Base-by-base conservation (phyloP, 2,797 vertebrate species). In the Characodon lateralis region DNA sequence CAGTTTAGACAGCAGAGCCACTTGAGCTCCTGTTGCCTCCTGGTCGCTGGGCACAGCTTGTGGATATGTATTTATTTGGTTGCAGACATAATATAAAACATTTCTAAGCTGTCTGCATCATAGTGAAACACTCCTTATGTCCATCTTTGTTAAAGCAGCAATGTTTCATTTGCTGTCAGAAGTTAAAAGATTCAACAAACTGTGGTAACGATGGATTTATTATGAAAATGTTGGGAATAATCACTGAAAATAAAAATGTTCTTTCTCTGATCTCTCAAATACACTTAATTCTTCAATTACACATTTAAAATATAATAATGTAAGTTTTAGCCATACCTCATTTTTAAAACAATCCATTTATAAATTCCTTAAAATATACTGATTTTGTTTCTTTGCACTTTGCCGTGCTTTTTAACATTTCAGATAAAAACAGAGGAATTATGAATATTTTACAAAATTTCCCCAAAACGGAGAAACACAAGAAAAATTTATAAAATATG, bases 61-160 rank as follows among this genome's bases (percentile, higher is more conserved):
- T 87, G 89, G 91, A 89, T 93, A 93, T 94, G 92, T 89, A 85
- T 93, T 94, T 93, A 39, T 65, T 65, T 65, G 31, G 20, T 35
- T 65, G 61, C 18, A 20, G 16, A 22, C 61, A 35, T 35, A 35
- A 65, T 65, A 4, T 20, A 35, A 20, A 6, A 46, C 43, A 65
- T 65, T 94, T 89, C 81, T 58, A 74, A 84, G 73, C 78, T 81
- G 83, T 86, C 56, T 85, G 78, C 48, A 65, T 69, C 5, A 39
- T 50, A 50, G 58, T 78, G 84, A 28, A 24, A 41, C 66, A 35
- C 16, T 63, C 3, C 16, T 31, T 63, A 20, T 35, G 7, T 35
- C 2, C 28, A 35, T 51, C 13, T 18, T 2, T 51, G 13, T 51
- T 51, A 51, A 51, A 51, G 50, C 16, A 51, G 50, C 50, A 51